phyloP scores from a whole-genome alignment of 2,888 invertebrate genomes.

The Nezara viridula region DNA sequence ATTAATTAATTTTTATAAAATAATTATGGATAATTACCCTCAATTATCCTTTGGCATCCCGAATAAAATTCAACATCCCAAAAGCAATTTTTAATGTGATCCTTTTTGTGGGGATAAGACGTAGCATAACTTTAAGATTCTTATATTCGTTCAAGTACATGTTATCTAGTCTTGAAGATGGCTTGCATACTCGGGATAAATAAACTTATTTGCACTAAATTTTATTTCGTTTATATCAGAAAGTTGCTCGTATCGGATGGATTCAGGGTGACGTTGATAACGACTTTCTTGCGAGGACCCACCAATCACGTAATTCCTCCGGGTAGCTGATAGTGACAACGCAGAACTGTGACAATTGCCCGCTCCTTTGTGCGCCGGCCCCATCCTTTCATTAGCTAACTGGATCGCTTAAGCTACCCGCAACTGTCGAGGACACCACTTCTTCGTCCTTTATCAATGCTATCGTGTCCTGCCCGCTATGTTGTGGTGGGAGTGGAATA shows the following conservation, averaged over 20 bases:
- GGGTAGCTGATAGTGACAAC: neutral
- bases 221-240: neutral
- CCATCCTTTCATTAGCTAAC: constrained; percentile 8
- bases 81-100: too few relatives aligned
- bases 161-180: too few relatives aligned
- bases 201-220: too few relatives aligned
- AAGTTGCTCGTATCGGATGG: neutral
- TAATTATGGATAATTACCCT: too few relatives aligned
- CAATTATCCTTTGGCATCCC: too few relatives aligned
- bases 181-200: too few relatives aligned
- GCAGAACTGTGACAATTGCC: neutral
- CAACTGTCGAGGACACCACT: neutral
- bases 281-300: neutral
- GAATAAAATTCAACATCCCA: too few relatives aligned
- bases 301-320: neutral
- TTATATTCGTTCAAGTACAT: too few relatives aligned
- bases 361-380: neutral
- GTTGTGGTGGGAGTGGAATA: too few relatives aligned
- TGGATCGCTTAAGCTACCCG: neutral
- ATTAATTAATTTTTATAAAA: too few relatives aligned
- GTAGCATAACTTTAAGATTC: too few relatives aligned
- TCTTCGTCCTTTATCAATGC: neutral
- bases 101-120: too few relatives aligned
- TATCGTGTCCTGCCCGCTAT: neutral
- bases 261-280: neutral